Evolutionary conservation across 2,113 vertebrate species (phyloP), one percentile per base, ranked within the genome.

Genomic region (Oreochromis aureus): DNA sequence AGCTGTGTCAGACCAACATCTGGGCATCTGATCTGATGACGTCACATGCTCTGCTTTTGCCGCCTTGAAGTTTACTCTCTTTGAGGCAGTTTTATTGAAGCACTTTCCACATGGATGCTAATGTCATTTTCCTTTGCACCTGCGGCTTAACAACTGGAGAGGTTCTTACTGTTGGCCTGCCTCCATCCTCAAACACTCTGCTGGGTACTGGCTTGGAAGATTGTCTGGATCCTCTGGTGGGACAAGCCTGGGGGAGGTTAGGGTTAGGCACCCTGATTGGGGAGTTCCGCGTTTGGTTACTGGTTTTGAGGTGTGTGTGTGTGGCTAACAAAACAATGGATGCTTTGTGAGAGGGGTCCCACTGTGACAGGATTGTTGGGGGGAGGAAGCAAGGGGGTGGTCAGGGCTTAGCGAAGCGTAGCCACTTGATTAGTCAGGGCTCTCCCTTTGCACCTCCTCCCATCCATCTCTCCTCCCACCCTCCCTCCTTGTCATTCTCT

Each of bases 381-480:
- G 48, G 80, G 82, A 22, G 80, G 46, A 13, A 19, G 54, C 24
- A 10, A 54, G 53, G 86, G 87, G 88, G 55, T 2, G 36, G 84
- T 66, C 59, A 19, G 85, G 53, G 89, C 82, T 94, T 90, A 94
- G 89, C 16, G 79, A 80, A 94, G 93, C 93, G 13, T 55, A 93
- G 89, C 92, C 93, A 93, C 93, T 95, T 96, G 93, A 96, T 96
- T 95, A 95, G 93, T 94, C 90, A 86, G 92, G 93, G 83, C 90
- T 91, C 91, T 93, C 92, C 88, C 66, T 84, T 86, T 86, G 89
- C 90, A 84, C 91, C 90, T 91, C 89, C 91, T 87, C 87, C 90
- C 32, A 73, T 11, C 46, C 36, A 44, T 81, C 76, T 81, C 82
- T 84, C 8, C 13, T 34, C 58, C 76, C 56, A 41, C 56, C 55